phyloP scores from a whole-genome alignment of 2,113 vertebrate species.

The Chionis minor region DNA sequence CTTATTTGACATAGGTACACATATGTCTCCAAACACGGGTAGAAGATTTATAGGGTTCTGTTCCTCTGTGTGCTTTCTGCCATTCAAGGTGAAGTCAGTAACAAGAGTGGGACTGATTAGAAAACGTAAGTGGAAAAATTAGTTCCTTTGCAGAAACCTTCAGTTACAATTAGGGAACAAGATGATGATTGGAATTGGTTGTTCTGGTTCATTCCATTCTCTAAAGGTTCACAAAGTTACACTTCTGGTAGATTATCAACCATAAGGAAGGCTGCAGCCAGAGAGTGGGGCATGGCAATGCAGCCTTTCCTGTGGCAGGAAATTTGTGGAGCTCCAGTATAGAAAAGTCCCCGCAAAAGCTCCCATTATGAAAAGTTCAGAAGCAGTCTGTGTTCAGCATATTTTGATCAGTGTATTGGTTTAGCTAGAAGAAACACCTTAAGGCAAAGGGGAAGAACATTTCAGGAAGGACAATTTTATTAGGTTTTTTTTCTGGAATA shows the following conservation, averaged over 20 bases:
- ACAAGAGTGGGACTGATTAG: neutral
- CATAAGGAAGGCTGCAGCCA: neutral
- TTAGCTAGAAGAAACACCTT: neutral
- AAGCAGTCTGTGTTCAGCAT: neutral
- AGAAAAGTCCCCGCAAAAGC: neutral
- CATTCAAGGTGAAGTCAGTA: neutral
- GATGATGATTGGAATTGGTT: neutral
- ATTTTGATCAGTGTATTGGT: neutral
- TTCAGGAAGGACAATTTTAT: neutral
- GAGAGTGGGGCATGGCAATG: neutral
- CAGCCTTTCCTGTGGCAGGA: constrained; percentile 17
- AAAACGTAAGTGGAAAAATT: neutral
- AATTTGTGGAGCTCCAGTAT: neutral
- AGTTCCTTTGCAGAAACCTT: neutral
- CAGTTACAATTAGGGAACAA: neutral
- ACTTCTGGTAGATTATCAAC: neutral
- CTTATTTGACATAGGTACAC: neutral
- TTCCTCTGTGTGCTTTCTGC: neutral
- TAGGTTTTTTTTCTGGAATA: neutral
- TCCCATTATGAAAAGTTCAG: neutral
- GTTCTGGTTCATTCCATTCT: neutral
- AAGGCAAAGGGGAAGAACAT: neutral
- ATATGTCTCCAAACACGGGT: neutral
- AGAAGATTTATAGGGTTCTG: neutral
- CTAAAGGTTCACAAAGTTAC: neutral